Percentiles rank a stretch among this genome's conserved stretches.
phyloP scores from a whole-genome alignment of 1,140 invertebrate genomes.

The Ctenoplectra terminalis region DNA sequence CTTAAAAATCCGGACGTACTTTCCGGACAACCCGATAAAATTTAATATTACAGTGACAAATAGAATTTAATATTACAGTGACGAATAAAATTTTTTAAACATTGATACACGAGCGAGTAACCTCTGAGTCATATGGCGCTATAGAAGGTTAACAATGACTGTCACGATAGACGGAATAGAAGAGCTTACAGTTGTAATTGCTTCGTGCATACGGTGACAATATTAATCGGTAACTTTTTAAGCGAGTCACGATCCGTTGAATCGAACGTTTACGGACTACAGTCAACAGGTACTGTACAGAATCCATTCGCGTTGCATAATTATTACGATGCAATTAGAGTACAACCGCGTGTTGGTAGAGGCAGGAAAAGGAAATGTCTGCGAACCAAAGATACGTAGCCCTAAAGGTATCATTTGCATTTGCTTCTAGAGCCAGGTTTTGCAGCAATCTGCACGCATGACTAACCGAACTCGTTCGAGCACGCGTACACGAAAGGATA shows the following conservation, averaged over 20 bases:
- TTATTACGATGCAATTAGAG: slow-evolving; percentile 60
- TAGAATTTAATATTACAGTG: too few relatives aligned
- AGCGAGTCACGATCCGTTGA: too few relatives aligned
- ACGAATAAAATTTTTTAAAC: too few relatives aligned
- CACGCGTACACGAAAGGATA: slow-evolving; percentile 36
- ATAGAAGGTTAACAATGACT: too few relatives aligned
- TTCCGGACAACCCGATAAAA: too few relatives aligned
- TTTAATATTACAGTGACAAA: too few relatives aligned
- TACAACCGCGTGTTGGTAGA: slow-evolving; percentile 30
- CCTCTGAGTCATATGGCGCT: too few relatives aligned
- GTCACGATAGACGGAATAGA: neutral
- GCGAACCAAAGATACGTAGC: slow-evolving; percentile 49
- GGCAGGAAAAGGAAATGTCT: slow-evolving; percentile 44
- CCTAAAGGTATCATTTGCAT: slow-evolving; percentile 66
- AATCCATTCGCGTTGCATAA: slow-evolving; percentile 9
- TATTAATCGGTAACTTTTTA: neutral
- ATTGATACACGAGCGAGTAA: too few relatives aligned
- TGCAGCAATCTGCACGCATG: slow-evolving; percentile 71
- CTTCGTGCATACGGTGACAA: neutral
- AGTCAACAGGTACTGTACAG: neutral
- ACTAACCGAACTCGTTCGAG: slow-evolving; percentile 61
- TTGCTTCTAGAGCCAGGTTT: slow-evolving; percentile 62
- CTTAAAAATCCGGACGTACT: too few relatives aligned
- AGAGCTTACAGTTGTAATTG: neutral
- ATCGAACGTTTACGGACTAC: neutral